Percentiles rank a stretch among this genome's conserved stretches.
These are phyloP conservation scores for Noturus placidus DNA, from an alignment of 2,113 vertebrate genomes.

Conservation along the genomic window DNA sequence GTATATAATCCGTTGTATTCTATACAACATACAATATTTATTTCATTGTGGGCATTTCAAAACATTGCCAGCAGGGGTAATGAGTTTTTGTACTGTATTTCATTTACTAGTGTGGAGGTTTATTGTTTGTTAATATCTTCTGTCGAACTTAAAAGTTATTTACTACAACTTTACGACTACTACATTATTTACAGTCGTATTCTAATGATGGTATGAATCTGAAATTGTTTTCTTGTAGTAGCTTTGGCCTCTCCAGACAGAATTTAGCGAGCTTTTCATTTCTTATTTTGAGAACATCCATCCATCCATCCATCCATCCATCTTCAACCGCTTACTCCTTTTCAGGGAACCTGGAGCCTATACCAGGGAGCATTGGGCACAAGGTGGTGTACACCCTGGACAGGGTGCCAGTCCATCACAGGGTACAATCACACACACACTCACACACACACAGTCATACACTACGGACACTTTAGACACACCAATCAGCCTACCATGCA, in stretches of 20 bases:
- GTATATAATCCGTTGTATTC: neutral
- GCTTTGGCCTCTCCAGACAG: neutral
- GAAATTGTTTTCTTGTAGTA: neutral
- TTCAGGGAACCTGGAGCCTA: too few species aligned
- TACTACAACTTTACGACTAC: neutral
- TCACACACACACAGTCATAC: too few species aligned
- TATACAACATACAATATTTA: neutral
- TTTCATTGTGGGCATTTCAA: neutral
- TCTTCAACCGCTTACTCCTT: too few species aligned
- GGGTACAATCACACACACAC: too few species aligned
- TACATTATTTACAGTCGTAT: neutral
- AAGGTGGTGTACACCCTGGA: too few species aligned
- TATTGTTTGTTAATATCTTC: neutral
- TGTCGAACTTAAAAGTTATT: neutral
- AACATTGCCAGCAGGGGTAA: neutral
- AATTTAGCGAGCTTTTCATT: neutral
- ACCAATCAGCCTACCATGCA: too few species aligned
- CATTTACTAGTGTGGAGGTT: neutral
- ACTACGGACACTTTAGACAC: too few species aligned
- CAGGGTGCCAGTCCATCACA: too few species aligned
- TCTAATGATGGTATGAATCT: neutral
- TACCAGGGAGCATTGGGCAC: too few species aligned
- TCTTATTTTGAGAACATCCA: neutral
- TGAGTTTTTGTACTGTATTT: neutral
- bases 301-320: too few species aligned